Evolutionary conservation across 2,113 vertebrate genomes (phyloP), one percentile per base, ranked within the genome.

Genomic region (Pterocles gutturalis): DNA sequence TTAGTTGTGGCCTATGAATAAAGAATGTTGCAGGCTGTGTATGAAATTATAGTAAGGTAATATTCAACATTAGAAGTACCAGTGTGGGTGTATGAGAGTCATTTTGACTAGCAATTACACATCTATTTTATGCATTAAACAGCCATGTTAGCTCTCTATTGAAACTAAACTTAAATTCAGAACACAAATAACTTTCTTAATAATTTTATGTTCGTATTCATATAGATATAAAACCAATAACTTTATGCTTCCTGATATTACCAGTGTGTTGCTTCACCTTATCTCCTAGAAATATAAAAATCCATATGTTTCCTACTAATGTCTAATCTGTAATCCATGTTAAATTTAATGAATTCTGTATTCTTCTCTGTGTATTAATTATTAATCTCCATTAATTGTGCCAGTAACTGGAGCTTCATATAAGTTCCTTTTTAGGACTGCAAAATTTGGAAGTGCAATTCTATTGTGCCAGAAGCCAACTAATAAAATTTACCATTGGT

Each of bases 371-470:
- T 75, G 19, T 49, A 28, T 75, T 92, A 34, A 41, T 41, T 41
- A 41, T 41, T 41, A 41, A 41, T 41, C 41, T 55, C 43, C 57
- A 69, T 81, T 78, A 93, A 80, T 79, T 79, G 10, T 62, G 31
- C 34, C 54, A 77, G n/a, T 83, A 75, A 76, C 69, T 58, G 69
- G 71, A 94, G 55, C 43, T 89, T 90, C 55, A 64, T 89, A 10
- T 57, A 70, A 82, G 21, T 83, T 93, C 57, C 25, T 77, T 95
- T 94, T 94, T 79, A 88, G 89, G 55, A 83, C 64, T 60, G 13
- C 34, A 78, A n/a, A 58, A 67, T 95, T 89, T 78, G 34, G 69
- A 87, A 86, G 19, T 53, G 66, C 41, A 79, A 26, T 36, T 76
- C 62, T 90, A 13, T 94, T 93, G 67, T 26, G 2, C n/a, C 71